A percentile compares a stretch with the other conserved stretches of the same genome.
These are phyloP conservation scores for Abrostola triplasia DNA, from an alignment of 2,888 invertebrate genomes.

Conservation along the genomic window DNA sequence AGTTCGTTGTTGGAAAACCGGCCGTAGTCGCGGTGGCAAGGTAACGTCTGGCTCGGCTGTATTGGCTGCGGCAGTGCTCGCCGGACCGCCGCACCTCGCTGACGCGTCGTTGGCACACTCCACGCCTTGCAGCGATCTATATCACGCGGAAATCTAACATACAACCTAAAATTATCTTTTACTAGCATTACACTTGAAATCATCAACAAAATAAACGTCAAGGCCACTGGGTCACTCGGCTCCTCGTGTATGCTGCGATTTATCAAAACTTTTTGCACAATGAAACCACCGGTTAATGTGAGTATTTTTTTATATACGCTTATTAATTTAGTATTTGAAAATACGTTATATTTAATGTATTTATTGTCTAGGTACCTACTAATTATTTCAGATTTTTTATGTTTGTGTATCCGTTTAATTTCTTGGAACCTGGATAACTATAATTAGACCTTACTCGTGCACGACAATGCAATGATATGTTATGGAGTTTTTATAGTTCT, in stretches of 20 bases:
- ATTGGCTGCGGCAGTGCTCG: constrained; percentile 71
- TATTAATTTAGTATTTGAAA: too few species aligned
- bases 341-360: too few species aligned
- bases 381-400: too few species aligned
- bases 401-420: not conserved
- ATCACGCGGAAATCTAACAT: constrained; percentile 56
- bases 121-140: constrained; percentile 57
- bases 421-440: not conserved
- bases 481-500: not conserved
- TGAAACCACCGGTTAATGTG: constrained; percentile 84
- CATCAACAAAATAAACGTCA: constrained; percentile 14
- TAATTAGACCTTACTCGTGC: not conserved
- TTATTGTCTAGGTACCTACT: too few species aligned
- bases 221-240: constrained; percentile 7
- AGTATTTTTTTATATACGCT: constrained; percentile 60
- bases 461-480: not conserved
- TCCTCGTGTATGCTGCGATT: constrained; percentile 74
- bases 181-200: constrained; percentile 14
- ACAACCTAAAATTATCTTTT: constrained; percentile 28
- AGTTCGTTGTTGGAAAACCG: constrained; percentile 50
- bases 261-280: constrained; percentile 75
- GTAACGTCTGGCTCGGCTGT: constrained; percentile 49
- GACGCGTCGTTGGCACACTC: constrained; percentile 77
- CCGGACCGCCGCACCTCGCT: constrained; percentile 67
- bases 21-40: constrained; percentile 45